Base-by-base conservation (phyloP, 2,888 invertebrate genomes). In the Cryptops parisi region DNA sequence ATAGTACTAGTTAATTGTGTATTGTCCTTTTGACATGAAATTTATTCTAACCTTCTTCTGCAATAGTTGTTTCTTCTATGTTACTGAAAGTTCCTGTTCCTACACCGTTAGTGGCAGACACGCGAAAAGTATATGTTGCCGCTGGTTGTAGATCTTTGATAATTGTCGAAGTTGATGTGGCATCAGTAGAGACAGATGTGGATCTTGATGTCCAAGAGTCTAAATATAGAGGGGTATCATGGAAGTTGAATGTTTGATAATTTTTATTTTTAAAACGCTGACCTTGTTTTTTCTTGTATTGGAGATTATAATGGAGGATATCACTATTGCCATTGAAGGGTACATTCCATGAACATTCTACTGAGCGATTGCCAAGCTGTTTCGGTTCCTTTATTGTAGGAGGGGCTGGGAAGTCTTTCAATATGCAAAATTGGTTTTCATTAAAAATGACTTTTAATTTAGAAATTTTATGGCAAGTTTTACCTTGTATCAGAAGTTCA, bases 1-100 rank as follows among this genome's bases (percentile, higher is more conserved):
- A 9, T 15, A 46, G 24, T 21, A 9, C 38, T 12, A 26, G 12
- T 24, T 38, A 48, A 33, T 38, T 3, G 38, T 48, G 23, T 48
- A 33, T 2, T 48, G 33, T 6, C 33, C 38, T 48, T 48, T 48
- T 19, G 38, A 33, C 15, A 23, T 33, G 2, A 12, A 21, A 33
- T n/a, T n/a, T n/a, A n/a, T n/a, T n/a, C n/a, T n/a, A n/a, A n/a
- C n/a, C n/a, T n/a, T n/a, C n/a, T n/a, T n/a, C n/a, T n/a, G n/a
- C n/a, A n/a, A n/a, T n/a, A n/a, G n/a, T n/a, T n/a, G n/a, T n/a
- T n/a, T n/a, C n/a, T n/a, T n/a, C n/a, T n/a, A 19, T 23, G 19
- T 33, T 38, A 33, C 48, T 48, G 6, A 33, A 27, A 33, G 3
- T 48, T 21, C 48, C 22, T 3, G 27, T 48, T n/a, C 48, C 48